Base-by-base conservation (phyloP, 2,113 vertebrate species). In the Phyllopteryx taeniolatus region DNA sequence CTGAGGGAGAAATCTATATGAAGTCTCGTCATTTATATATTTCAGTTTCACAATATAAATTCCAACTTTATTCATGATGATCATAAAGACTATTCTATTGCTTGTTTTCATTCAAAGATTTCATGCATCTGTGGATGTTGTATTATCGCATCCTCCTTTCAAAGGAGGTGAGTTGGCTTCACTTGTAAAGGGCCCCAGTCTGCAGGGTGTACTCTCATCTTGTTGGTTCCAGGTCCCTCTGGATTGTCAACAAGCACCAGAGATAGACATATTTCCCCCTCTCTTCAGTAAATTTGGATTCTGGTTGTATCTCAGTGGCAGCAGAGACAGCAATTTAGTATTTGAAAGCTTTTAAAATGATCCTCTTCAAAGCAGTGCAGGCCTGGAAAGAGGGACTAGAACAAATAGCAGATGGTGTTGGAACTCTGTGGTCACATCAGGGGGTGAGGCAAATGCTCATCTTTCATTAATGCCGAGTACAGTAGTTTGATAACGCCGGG, bases 361-460 rank as follows among this genome's bases (percentile, higher is more conserved):
- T 78, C 80, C 85, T 86, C 80, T 85, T 91, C 85, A 91, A 90
- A 86, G 80, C 71, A 81, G 78, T 71, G 70, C 74, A 78, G 80
- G 76, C 82, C 46, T 79, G 79, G 77, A 80, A 85, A 85, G 82
- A 82, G 53, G 80, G 73, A 83, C 70, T 68, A 78, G 73, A 89
- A 89, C 87, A 91, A 89, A 91, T 88, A 89, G 85, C 88, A 91
- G 90, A 91, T 91, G 90, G 89, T 90, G 90, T 88, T 82, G 79
- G 80, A 89, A 84, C 84, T 81, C 77, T 67, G 68, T 84, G 86
- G 87, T 91, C 89, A 62, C 90, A 87, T 82, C 86, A 56, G 88
- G 87, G 82, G 86, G 83, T 74, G 71, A 86, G 87, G 85, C 87
- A 86, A 87, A 89, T 86, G 71, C 77, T 84, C 84, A 83, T 82